Evolutionary conservation across 2,888 invertebrate species (phyloP).

Genomic region (Ophion obscuratus): DNA sequence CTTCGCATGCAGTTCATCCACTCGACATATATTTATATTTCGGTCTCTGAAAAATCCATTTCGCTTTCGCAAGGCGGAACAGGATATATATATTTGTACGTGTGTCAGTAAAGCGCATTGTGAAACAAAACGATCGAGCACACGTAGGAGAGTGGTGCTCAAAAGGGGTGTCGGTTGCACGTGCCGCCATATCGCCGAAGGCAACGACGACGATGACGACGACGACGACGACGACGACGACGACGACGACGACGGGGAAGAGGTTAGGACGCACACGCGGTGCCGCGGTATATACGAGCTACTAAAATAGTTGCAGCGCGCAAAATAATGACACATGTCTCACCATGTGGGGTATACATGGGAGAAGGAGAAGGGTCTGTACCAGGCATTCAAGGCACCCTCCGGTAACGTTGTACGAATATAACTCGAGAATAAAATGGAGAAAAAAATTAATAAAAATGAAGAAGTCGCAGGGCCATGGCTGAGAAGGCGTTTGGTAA

Average conservation of each 20-base stretch:
- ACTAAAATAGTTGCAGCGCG: conserved; percentile 79
- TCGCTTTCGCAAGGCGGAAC: background rate
- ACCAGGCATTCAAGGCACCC: conserved; percentile 1
- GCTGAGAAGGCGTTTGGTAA: background rate
- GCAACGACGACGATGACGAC: conserved; percentile 61
- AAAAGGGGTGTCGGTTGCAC: conserved; percentile 61
- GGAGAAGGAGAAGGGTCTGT: conserved; percentile 1
- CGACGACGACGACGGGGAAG: conserved; percentile 58
- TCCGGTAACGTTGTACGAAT: background rate
- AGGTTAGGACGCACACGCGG: background rate
- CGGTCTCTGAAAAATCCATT: background rate
- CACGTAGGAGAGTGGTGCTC: conserved; percentile 31
- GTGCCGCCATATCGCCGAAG: conserved; percentile 57
- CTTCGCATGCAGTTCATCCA: background rate
- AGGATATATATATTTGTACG: background rate
- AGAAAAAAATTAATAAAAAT: background rate
- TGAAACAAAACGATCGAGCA: conserved; percentile 11
- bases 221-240: conserved; percentile 64
- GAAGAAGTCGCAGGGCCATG: background rate
- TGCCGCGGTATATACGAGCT: conserved; percentile 52
- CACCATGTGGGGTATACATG: conserved; percentile 51
- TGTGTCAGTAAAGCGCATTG: conserved; percentile 40
- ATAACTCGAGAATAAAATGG: background rate
- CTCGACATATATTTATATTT: background rate
- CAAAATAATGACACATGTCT: conserved; percentile 79